These are phyloP conservation scores for Poeciliopsis paucimaculata DNA, from an alignment of 2,797 vertebrate species.

Conservation along the genomic window DNA sequence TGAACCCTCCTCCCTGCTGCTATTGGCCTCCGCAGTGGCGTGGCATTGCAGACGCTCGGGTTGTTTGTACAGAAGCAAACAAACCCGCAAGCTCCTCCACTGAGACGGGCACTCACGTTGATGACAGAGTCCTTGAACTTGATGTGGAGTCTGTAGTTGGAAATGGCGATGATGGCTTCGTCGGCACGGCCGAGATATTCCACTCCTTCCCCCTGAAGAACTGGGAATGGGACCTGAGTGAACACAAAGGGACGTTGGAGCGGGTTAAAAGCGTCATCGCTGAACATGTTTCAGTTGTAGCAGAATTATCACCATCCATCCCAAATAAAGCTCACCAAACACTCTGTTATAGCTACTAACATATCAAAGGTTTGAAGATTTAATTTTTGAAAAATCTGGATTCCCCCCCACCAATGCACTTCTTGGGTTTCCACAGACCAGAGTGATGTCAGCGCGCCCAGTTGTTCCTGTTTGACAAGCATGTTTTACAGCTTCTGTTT, in stretches of 20 bases:
- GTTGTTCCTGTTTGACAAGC: too few relatives aligned
- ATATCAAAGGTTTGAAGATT: background rate
- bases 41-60: constrained; percentile 7
- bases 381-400: too few relatives aligned
- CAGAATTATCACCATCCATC: background rate
- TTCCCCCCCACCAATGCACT: too few relatives aligned
- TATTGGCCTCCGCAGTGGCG: constrained; percentile 26
- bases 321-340: background rate
- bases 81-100: constrained; percentile 17
- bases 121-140: constrained; percentile 98
- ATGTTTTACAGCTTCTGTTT: too few relatives aligned
- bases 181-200: constrained; percentile 94
- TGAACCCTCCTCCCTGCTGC: constrained; percentile 28
- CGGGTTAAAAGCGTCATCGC: constrained; percentile 4
- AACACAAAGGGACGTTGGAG: constrained; percentile 30
- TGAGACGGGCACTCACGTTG: constrained; percentile 86
- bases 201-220: constrained; percentile 97
- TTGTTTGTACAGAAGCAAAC: constrained; percentile 16
- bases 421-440: too few relatives aligned
- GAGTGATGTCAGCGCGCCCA: too few relatives aligned
- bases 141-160: constrained; percentile 98
- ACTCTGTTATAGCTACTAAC: background rate
- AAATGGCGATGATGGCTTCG: constrained; percentile 96
- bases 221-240: constrained; percentile 92
- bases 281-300: background rate